Base-by-base conservation (phyloP, 2,113 vertebrate genomes). In the Microcebus lehilahytsara region DNA sequence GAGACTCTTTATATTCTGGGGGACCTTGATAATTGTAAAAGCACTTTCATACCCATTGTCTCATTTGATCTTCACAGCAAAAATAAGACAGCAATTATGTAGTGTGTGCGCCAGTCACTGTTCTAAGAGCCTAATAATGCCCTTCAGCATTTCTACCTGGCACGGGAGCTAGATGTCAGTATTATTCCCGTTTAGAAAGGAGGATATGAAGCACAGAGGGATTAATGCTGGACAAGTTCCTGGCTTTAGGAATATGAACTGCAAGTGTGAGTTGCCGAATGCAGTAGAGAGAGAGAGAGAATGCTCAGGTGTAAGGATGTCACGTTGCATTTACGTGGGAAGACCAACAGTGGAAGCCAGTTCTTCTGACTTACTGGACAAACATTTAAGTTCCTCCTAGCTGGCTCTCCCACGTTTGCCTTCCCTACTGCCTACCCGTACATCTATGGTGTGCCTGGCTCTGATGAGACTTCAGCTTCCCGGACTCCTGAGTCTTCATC, bases 351-450 rank as follows among this genome's bases (percentile, higher is more conserved):
- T 56, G 22, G 32, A 22, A 69, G 27, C 25, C 4, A 22, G 25
- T 64, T 89, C 49, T 93, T 60, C 14, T 13, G 62, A 62, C 8
- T 89, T 79, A 84, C 12, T 94, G 69, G 30, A 71, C 69, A 71
- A 62, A 49, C 25, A 69, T 14, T 71, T 71, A 75, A 37, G 10
- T 86, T 86, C 34, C 32, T 93, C 49, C 56, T 49, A 56, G 46
- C 3, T 46, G 10, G 64, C 3, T 78, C 25, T 71, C 53, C 9
- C 11, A 8, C 60, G 9, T 49, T 66, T 79, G 51, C 30, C 16
- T 53, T 66, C 46, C n/a, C 16, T 46, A 7, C 2, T 27, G 4
- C 11, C 23, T 22, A 2, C 25, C 5, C 3, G 0, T 13, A 3
- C 8, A 69, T 56, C 20, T 81, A 10, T 62, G 40, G 16, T 13